Percentiles rank a stretch among this genome's conserved stretches.
Evolutionary conservation across 2,888 invertebrate genomes (phyloP).

Genomic region (Plagodis dolabraria): DNA sequence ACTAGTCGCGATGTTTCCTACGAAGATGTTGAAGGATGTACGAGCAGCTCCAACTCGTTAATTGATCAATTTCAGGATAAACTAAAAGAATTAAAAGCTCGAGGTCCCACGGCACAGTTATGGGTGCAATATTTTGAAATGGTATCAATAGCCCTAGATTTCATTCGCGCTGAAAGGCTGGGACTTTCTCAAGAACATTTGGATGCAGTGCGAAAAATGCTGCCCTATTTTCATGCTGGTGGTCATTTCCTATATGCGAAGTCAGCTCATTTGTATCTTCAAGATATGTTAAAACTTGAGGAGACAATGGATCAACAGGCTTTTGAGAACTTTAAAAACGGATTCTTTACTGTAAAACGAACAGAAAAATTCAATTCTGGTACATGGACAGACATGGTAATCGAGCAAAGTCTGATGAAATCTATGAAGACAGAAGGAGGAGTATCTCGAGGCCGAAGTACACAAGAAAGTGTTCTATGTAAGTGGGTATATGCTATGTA

Average conservation of each 20-base stretch:
- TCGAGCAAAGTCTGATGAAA: slow-evolving; percentile 50
- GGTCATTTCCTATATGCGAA: slow-evolving; percentile 53
- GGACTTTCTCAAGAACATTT: slow-evolving; percentile 46
- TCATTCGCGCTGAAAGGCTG: slow-evolving; percentile 44
- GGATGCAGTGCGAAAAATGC: slow-evolving; percentile 45
- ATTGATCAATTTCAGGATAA: neutral
- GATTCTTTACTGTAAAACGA: slow-evolving; percentile 39
- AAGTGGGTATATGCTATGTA: slow-evolving; percentile 38
- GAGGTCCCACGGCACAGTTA: slow-evolving; percentile 48
- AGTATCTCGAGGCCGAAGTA: slow-evolving; percentile 59
- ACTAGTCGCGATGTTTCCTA: slow-evolving; percentile 22
- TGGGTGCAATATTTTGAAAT: slow-evolving; percentile 55
- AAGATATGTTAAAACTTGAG: slow-evolving; percentile 45
- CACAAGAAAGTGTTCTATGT: slow-evolving; percentile 55
- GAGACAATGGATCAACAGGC: slow-evolving; percentile 33
- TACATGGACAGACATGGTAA: slow-evolving; percentile 58
- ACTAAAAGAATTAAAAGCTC: neutral
- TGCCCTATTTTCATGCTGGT: slow-evolving; percentile 54
- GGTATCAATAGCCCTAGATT: slow-evolving; percentile 48
- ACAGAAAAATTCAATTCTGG: slow-evolving; percentile 59
- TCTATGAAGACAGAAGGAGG: slow-evolving; percentile 61
- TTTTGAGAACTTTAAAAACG: neutral
- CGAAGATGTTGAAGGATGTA: slow-evolving; percentile 2
- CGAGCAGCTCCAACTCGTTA: neutral
- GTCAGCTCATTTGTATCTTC: slow-evolving; percentile 43